Evolutionary conservation across 2,888 invertebrate species (phyloP).

Genomic region (Noctua comes): DNA sequence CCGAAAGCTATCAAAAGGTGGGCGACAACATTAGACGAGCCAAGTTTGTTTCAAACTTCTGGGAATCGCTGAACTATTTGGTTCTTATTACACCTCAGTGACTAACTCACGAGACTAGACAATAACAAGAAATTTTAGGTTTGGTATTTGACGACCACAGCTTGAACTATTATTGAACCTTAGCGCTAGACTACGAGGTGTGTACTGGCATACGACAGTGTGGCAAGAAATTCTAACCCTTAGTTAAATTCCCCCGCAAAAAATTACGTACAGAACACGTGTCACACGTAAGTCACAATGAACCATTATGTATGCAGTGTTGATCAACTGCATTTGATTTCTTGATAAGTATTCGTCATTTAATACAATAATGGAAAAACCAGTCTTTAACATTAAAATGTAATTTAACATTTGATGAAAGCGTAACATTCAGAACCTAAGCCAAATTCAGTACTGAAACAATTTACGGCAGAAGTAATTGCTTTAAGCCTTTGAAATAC

Average conservation of each 20-base stretch:
- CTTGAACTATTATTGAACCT: slow-evolving; percentile 6
- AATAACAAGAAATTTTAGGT: background rate
- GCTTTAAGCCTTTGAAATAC: slow-evolving; percentile 27
- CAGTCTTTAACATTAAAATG: slow-evolving; percentile 10
- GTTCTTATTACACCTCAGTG: slow-evolving; percentile 13
- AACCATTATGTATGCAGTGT: slow-evolving; percentile 9
- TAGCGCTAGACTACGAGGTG: background rate
- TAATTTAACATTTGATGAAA: slow-evolving; percentile 28
- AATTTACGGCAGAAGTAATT: slow-evolving; percentile 27
- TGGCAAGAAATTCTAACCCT: background rate
- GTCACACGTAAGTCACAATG: slow-evolving; percentile 22
- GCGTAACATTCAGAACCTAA: slow-evolving; percentile 9
- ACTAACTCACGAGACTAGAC: slow-evolving; percentile 12
- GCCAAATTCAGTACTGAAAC: slow-evolving; percentile 16
- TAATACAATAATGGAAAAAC: slow-evolving; percentile 8
- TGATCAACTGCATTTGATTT: slow-evolving; percentile 21
- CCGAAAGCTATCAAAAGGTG: slow-evolving; percentile 60
- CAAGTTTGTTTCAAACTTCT: slow-evolving; percentile 55
- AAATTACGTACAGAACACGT: background rate
- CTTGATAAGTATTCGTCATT: slow-evolving; percentile 13
- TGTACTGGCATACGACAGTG: background rate
- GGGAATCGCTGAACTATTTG: slow-evolving; percentile 45
- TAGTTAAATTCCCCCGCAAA: background rate
- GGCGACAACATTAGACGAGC: slow-evolving; percentile 45
- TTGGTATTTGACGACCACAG: background rate